phyloP scores from a whole-genome alignment of 2,888 invertebrate species.

The Drosophila flavopinicola region DNA sequence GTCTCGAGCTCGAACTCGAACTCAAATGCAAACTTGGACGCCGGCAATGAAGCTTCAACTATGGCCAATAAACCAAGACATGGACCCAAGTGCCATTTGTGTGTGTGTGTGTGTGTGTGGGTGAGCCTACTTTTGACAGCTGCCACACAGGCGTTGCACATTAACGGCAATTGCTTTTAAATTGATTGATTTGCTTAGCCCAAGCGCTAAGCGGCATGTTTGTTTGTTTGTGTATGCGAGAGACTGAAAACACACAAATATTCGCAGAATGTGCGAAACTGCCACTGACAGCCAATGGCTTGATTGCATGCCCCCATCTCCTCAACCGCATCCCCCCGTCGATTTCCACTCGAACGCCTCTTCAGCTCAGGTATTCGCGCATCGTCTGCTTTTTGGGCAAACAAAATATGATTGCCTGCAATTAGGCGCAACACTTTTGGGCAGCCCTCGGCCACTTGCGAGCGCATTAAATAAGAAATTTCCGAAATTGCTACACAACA shows the following conservation, averaged over 20 bases:
- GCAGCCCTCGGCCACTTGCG: slow-evolving; percentile 40
- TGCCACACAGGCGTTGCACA: slow-evolving; percentile 76
- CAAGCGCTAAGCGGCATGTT: slow-evolving; percentile 35
- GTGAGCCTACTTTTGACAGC: slow-evolving; percentile 62
- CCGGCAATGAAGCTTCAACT: slow-evolving; percentile 9
- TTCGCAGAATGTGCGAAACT: slow-evolving; percentile 41
- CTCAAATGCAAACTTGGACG: slow-evolving; percentile 10
- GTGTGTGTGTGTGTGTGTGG: not conserved
- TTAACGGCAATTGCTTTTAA: slow-evolving; percentile 78
- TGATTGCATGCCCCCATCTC: slow-evolving; percentile 57
- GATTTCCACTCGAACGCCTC: not conserved
- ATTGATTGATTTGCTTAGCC: slow-evolving; percentile 74
- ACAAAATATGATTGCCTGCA: slow-evolving; percentile 78
- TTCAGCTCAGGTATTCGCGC: not conserved
- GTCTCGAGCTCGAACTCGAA: slow-evolving; percentile 5
- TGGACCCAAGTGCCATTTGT: not conserved
- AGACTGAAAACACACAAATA: slow-evolving; percentile 33
- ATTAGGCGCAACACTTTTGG: slow-evolving; percentile 69
- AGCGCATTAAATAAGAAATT: slow-evolving; percentile 73
- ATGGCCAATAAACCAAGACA: slow-evolving; percentile 40
- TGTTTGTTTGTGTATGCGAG: slow-evolving; percentile 16
- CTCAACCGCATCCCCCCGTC: not conserved
- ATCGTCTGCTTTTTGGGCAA: slow-evolving; percentile 57
- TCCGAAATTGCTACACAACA: slow-evolving; percentile 65
- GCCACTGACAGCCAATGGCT: slow-evolving; percentile 60